These are phyloP conservation scores for Mechanitis messenoides DNA, from an alignment of 2,888 invertebrate genomes.

Conservation along the genomic window DNA sequence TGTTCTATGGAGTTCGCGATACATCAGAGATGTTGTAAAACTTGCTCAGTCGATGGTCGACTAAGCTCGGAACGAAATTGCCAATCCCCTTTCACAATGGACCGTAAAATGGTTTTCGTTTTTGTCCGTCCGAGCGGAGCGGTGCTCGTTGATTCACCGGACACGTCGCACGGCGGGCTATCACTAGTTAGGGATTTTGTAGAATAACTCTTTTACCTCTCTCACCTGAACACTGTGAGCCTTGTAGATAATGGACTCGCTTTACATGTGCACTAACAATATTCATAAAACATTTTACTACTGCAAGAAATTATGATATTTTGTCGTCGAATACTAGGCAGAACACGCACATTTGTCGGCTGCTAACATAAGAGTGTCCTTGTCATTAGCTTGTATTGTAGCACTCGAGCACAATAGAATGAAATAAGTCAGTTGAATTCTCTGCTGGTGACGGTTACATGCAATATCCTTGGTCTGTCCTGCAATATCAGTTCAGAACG, in stretches of 20 bases:
- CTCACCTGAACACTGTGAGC: slow-evolving; percentile 24
- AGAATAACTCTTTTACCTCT: slow-evolving; percentile 62
- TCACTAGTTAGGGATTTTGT: slow-evolving; percentile 65
- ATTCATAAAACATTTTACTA: background rate
- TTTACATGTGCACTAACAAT: slow-evolving; percentile 5
- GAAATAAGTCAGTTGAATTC: slow-evolving; percentile 57
- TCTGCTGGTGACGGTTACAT: slow-evolving; percentile 65
- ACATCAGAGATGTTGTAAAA: slow-evolving; percentile 71
- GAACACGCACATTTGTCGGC: background rate
- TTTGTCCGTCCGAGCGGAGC: slow-evolving; percentile 72
- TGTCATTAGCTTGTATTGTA: slow-evolving; percentile 38
- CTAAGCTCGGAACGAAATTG: slow-evolving; percentile 73
- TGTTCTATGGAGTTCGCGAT: slow-evolving; percentile 45
- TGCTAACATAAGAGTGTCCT: slow-evolving; percentile 19
- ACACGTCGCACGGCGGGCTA: slow-evolving; percentile 69
- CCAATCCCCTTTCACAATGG: slow-evolving; percentile 76
- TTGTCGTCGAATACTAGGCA: background rate
- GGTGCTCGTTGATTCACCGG: slow-evolving; percentile 71
- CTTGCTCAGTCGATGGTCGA: slow-evolving; percentile 68
- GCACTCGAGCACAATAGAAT: slow-evolving; percentile 35
- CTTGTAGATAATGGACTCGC: slow-evolving; percentile 23
- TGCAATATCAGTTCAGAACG: slow-evolving; percentile 58
- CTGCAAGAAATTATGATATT: background rate
- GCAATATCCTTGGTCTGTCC: slow-evolving; percentile 64
- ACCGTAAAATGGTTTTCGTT: slow-evolving; percentile 77